phyloP scores from a whole-genome alignment of 30 jellyfish, hydroid and myxozoan species.

The Aurelia sp. region DNA sequence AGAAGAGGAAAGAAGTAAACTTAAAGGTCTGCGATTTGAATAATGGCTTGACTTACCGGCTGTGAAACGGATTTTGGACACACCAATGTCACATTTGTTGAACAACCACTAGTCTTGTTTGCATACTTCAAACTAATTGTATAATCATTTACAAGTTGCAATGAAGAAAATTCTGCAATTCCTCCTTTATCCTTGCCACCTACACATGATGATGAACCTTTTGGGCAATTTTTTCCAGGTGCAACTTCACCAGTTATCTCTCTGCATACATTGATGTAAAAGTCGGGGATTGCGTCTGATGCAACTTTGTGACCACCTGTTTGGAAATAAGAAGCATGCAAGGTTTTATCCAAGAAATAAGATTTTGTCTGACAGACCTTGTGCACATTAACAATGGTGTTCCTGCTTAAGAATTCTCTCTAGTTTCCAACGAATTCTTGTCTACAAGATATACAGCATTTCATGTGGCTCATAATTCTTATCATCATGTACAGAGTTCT shows the following conservation, averaged over 20 bases:
- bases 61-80: slow-evolving; percentile 68
- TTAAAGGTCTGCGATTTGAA: no score
- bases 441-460: no score
- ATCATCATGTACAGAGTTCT: no score
- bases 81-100: slow-evolving; percentile 71
- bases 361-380: no score
- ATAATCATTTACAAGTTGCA: slow-evolving; percentile 59
- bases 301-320: slow-evolving; percentile 76
- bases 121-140: slow-evolving; percentile 47
- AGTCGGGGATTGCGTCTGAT: slow-evolving; percentile 9
- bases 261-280: slow-evolving; percentile 78
- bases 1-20: no score
- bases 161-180: slow-evolving; percentile 43
- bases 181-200: slow-evolving; percentile 51
- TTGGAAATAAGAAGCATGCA: slow-evolving; percentile 1
- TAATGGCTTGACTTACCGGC: slow-evolving; percentile 16
- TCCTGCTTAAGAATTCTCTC: no score
- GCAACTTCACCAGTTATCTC: slow-evolving; percentile 70
- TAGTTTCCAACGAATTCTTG: no score
- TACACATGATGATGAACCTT: slow-evolving; percentile 76
- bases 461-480: no score
- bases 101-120: slow-evolving; percentile 40
- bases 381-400: no score
- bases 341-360: no score
- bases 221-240: slow-evolving; percentile 64